Conservation (phyloP, 2,888 invertebrate species). For the Sinhomidia bicolor region DNA sequence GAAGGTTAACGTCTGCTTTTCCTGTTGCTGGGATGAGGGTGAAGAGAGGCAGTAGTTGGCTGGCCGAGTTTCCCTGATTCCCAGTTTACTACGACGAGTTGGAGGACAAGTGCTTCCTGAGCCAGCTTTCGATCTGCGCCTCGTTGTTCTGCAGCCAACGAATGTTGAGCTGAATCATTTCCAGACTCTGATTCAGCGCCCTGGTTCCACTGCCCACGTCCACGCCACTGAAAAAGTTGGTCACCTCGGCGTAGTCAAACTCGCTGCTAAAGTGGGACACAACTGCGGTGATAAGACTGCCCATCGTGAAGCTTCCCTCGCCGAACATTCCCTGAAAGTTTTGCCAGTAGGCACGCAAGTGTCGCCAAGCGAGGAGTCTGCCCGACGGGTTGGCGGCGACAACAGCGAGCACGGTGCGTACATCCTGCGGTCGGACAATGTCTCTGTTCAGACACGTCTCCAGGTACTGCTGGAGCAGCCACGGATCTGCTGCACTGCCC, state of each 20-base stretch:
- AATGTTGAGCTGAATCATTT: slow-evolving; percentile 90
- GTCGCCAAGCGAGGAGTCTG: slow-evolving; percentile 88
- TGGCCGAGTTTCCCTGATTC: too few relatives aligned
- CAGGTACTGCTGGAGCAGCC: slow-evolving; percentile 91
- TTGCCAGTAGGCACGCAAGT: slow-evolving; percentile 88
- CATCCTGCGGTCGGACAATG: slow-evolving; percentile 87
- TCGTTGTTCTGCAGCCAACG: slow-evolving; percentile 88
- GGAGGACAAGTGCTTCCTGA: slow-evolving; percentile 80
- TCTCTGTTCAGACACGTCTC: slow-evolving; percentile 88
- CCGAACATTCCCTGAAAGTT: slow-evolving; percentile 86
- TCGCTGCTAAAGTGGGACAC: slow-evolving; percentile 88
- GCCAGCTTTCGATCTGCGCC: slow-evolving; percentile 84
- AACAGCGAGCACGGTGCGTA: slow-evolving; percentile 87
- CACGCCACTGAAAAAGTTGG: slow-evolving; percentile 84
- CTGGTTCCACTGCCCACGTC: slow-evolving; percentile 84
- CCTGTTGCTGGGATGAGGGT: too few relatives aligned
- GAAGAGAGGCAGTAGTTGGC: too few relatives aligned
- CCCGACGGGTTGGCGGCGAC: slow-evolving; percentile 88
- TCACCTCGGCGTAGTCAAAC: slow-evolving; percentile 88
- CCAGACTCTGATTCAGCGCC: slow-evolving; percentile 88
- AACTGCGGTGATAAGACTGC: slow-evolving; percentile 86
- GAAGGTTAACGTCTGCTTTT: too few relatives aligned
- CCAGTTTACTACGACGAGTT: not conserved
- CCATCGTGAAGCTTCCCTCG: slow-evolving; percentile 85
- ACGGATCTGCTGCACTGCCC: slow-evolving; percentile 88